These are phyloP conservation scores for Gisinianus flammeolus DNA, from an alignment of 2,888 invertebrate species.

Conservation along the genomic window DNA sequence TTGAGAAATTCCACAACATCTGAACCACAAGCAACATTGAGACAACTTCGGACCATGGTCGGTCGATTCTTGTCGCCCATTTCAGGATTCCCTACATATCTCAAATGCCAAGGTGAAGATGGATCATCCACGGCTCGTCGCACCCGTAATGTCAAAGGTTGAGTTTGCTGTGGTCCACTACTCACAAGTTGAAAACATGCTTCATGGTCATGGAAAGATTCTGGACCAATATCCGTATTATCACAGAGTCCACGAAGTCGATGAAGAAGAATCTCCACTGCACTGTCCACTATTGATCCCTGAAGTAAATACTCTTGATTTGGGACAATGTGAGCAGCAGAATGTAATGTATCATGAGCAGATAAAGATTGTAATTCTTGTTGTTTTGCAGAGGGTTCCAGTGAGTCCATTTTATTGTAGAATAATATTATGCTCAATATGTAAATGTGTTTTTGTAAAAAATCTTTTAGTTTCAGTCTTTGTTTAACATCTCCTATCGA, in stretches of 20 bases:
- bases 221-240: constrained; percentile 87
- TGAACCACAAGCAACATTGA: constrained; percentile 89
- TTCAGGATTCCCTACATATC: constrained; percentile 68
- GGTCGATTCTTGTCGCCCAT: constrained; percentile 80
- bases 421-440: too few species aligned
- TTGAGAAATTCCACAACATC: constrained; percentile 89
- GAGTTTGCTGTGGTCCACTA: constrained; percentile 53
- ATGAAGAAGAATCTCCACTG: constrained; percentile 88
- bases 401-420: constrained; percentile 13
- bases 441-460: too few species aligned
- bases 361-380: constrained; percentile 60
- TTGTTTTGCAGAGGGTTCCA: constrained; percentile 55
- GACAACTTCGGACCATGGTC: constrained; percentile 87
- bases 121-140: constrained; percentile 81
- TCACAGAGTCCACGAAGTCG: constrained; percentile 90
- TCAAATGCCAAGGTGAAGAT: constrained; percentile 85
- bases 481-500: too few species aligned
- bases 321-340: constrained; percentile 84
- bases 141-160: constrained; percentile 78
- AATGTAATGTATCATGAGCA: constrained; percentile 77
- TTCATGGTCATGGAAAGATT: constrained; percentile 79
- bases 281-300: constrained; percentile 90
- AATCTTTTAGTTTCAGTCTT: background rate
- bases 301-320: constrained; percentile 92
- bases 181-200: constrained; percentile 46